Evolutionary conservation across 2,113 vertebrate genomes (phyloP), one percentile per base, ranked within the genome.

Genomic region (Variabilichromis moorii): DNA sequence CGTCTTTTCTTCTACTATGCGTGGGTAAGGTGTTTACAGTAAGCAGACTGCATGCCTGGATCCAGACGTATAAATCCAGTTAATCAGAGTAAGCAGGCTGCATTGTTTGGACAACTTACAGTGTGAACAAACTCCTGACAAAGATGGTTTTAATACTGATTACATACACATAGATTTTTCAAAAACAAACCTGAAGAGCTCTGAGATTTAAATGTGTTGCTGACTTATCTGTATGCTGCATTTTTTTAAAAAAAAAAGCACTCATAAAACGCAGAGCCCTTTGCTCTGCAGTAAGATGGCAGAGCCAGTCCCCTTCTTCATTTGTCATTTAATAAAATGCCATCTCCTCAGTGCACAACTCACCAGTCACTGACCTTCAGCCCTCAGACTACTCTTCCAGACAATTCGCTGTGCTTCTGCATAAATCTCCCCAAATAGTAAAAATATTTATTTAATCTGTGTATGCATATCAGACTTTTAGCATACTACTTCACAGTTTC

Each of bases 261-360:
- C 88, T 87, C 85, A 90, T 83, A 78, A 89, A 78, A 84, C 78
- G 59, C 90, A 90, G 88, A 91, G 83, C 86, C 86, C 80, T 50
- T 86, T 87, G 86, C 80, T 91, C 88, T 59, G 83, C 88, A 80
- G 84, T 40, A 54, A 78, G 73, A 80, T 76, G 24, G 79, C 71
- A 57, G 81, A 88, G 78, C 14, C 17, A 19, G 82, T 88, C 53
- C 82, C 80, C 68, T n/a, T 84, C 88, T 86, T 91, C 88, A 89
- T 92, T 82, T 90, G 81, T 87, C 90, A 87, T 17, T 11, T 26
- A 80, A 71, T 89, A 6, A 93, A 93, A 93, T 86, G 86, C 82
- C 88, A 86, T 80, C 88, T 92, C 83, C 73, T 86, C 33, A 40
- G 81, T 84, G 33, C 45, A 63, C 51, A 88, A 76, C 88, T 88